phyloP scores from a whole-genome alignment of 2,888 invertebrate species.

The Leptinotarsa peninsularis region DNA sequence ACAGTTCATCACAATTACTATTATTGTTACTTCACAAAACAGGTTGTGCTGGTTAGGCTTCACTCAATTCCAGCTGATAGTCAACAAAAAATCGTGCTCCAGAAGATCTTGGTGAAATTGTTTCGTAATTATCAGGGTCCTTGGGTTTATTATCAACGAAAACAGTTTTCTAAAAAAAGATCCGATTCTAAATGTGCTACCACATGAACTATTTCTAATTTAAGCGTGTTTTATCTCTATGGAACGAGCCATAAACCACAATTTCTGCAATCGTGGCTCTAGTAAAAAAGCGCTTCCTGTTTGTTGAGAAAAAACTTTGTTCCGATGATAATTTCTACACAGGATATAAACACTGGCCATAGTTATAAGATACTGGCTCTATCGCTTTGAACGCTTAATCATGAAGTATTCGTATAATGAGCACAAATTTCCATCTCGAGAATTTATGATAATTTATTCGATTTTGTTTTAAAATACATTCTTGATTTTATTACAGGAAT shows the following conservation, averaged over 20 bases:
- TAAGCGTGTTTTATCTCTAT: background rate
- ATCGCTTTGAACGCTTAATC: constrained; percentile 8
- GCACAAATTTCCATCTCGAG: background rate
- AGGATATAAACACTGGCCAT: constrained; percentile 20
- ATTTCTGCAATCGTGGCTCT: constrained; percentile 22
- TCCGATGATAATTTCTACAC: constrained; percentile 1
- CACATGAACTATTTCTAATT: background rate
- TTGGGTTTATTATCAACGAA: no score
- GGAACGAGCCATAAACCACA: constrained; percentile 3
- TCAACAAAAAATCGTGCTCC: no score
- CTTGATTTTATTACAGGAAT: background rate
- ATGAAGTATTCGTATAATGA: background rate
- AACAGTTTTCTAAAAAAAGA: no score
- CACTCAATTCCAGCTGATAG: no score
- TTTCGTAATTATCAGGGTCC: no score
- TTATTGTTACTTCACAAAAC: no score
- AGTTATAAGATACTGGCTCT: constrained; percentile 6
- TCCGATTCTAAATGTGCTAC: no score
- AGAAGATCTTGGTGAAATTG: no score
- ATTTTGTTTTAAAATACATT: background rate
- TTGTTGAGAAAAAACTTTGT: constrained; percentile 16
- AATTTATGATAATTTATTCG: background rate
- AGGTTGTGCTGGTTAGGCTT: no score
- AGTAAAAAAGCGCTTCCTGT: constrained; percentile 21
- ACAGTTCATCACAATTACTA: no score